These are phyloP conservation scores for Naso thynnoides DNA, from an alignment of 2,797 vertebrate species.

Conservation along the genomic window DNA sequence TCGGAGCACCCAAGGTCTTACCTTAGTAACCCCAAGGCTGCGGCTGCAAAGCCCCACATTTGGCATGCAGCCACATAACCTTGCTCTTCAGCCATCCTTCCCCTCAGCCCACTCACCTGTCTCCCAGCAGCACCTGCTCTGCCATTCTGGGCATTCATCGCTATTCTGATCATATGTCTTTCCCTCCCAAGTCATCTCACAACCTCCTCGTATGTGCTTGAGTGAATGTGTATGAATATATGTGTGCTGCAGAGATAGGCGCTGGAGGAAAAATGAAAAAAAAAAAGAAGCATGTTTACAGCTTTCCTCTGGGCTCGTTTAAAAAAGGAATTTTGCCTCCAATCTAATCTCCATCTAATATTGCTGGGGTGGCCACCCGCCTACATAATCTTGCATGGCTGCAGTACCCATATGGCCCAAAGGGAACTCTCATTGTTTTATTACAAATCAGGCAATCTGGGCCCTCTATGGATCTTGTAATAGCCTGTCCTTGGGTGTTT, in stretches of 20 bases:
- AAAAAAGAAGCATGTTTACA: conserved; percentile 76
- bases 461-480: conserved; percentile 58
- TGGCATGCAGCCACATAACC: conserved; percentile 73
- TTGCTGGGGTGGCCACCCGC: conserved; percentile 59
- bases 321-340: conserved; percentile 73
- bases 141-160: conserved; percentile 65
- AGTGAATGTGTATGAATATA: conserved; percentile 50
- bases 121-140: conserved; percentile 72
- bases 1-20: conserved; percentile 63
- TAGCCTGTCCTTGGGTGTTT: conserved; percentile 59
- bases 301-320: conserved; percentile 75
- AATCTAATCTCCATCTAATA: conserved; percentile 82
- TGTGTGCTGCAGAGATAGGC: conserved; percentile 35
- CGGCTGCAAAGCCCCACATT: conserved; percentile 56
- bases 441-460: conserved; percentile 74
- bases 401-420: conserved; percentile 64
- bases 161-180: conserved; percentile 76
- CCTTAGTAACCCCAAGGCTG: conserved; percentile 62
- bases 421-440: conserved; percentile 78
- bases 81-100: conserved; percentile 55
- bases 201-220: conserved; percentile 46
- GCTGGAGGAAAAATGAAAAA: background rate
- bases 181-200: conserved; percentile 57
- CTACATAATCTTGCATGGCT: conserved; percentile 71
- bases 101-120: conserved; percentile 71